Evolutionary conservation across 2,888 invertebrate species (phyloP).

Genomic region (Acheta domesticus): DNA sequence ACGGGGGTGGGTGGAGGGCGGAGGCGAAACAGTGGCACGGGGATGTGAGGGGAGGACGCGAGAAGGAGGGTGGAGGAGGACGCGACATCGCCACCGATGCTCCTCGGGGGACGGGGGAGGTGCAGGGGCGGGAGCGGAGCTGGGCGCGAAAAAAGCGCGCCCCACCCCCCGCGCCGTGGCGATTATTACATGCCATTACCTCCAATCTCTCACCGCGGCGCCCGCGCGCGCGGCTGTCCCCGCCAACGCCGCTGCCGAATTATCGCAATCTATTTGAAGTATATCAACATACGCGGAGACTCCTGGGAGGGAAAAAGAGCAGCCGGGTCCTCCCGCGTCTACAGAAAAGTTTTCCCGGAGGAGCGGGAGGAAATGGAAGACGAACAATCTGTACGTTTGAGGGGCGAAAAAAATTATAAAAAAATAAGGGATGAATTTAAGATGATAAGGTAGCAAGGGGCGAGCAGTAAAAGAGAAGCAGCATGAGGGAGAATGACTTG

Average conservation of each 20-base stretch:
- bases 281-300: background rate
- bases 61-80: background rate
- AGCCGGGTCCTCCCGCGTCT: slow-evolving; percentile 43
- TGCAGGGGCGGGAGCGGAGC: background rate
- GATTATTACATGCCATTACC: slow-evolving; percentile 44
- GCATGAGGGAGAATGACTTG: too few species aligned
- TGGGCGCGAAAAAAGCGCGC: background rate
- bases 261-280: slow-evolving; percentile 18
- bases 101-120: background rate
- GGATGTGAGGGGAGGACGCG: too few species aligned
- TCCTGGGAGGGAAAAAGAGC: slow-evolving; percentile 33
- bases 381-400: background rate
- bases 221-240: slow-evolving; percentile 12
- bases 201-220: slow-evolving; percentile 33
- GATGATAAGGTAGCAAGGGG: background rate
- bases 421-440: background rate
- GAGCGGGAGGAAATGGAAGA: slow-evolving; percentile 3
- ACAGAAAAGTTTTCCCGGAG: slow-evolving; percentile 22
- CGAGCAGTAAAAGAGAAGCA: too few species aligned
- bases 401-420: slow-evolving; percentile 18
- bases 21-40: too few species aligned
- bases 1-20: too few species aligned
- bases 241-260: background rate
- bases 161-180: slow-evolving; percentile 31
- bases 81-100: background rate